Evolutionary conservation across 2,113 vertebrate species (phyloP).

Genomic region (Pleuronectes platessa): DNA sequence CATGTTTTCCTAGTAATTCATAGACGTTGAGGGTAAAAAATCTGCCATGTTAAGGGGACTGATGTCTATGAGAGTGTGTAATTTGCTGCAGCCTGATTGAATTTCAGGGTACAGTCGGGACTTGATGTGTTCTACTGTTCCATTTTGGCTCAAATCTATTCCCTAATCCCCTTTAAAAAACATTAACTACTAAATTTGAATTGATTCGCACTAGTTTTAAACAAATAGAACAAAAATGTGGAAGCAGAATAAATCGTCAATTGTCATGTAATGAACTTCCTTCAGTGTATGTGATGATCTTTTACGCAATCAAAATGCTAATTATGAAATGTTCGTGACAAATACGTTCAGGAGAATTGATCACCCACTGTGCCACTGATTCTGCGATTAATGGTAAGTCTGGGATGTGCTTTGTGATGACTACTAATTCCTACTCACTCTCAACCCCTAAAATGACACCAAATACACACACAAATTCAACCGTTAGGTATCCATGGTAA

Average conservation of each 20-base stretch:
- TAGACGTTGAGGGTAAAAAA: too few relatives aligned
- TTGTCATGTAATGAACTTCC: background rate
- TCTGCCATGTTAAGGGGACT: too few relatives aligned
- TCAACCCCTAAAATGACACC: too few relatives aligned
- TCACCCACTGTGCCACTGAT: background rate
- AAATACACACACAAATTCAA: too few relatives aligned
- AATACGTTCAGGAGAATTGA: conserved; percentile 3
- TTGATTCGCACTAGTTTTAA: background rate
- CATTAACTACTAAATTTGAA: background rate
- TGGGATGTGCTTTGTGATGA: background rate
- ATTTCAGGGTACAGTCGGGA: too few relatives aligned
- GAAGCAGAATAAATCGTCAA: background rate
- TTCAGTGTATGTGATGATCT: background rate
- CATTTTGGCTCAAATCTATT: background rate
- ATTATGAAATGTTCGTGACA: background rate
- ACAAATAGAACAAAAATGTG: background rate
- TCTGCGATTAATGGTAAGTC: background rate
- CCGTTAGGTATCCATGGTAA: background rate
- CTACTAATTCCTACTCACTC: background rate
- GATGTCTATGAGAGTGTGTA: too few relatives aligned
- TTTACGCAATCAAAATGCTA: background rate
- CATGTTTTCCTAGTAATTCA: too few relatives aligned
- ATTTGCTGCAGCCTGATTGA: too few relatives aligned
- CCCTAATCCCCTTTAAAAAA: background rate
- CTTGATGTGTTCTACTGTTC: too few relatives aligned